Base-by-base conservation (phyloP, 1,140 invertebrate species). In the Drosophila parabipectinata region DNA sequence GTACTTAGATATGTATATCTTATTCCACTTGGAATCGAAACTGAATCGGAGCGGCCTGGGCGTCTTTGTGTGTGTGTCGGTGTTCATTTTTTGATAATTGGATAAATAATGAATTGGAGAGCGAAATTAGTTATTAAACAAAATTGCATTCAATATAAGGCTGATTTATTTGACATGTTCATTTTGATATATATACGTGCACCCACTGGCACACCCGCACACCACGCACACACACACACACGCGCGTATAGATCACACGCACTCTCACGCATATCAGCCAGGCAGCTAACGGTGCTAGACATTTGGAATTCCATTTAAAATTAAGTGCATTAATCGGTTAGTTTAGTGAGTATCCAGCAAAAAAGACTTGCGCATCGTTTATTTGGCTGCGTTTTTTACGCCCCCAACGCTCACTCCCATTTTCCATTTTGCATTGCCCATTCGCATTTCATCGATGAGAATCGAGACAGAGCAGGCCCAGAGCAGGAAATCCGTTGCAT, bases 121-220 rank as follows among this genome's bases (percentile, higher is more conserved):
- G 47, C 63, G 45, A 81, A 78, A 87, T 85, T 85, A 85, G 82
- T 85, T 84, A 58, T 73, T 60, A 83, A 61, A 71, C 50, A 71
- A 85, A 77, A 77, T 81, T 87, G 82, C 74, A 85, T 85, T 85
- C 74, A 82, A 85, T 75, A 85, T 85, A 85, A 85, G 82, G 82
- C 82, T 85, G 82, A 85, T 85, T 85, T 85, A 85, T 85, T 85
- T 85, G 82, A 85, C 82, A 80, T 71, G 82, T 87, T 84, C 81
- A 75, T 84, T 84, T 84, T 79, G 71, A 76, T 84, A 79, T 61
- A 55, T 47, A 56, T 47, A 37, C 34, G 34, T 37, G 34, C 34
- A 74, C 66, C 37, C 50, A 39, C 66, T 44, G 41, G 12, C 44
- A 18, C 37, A 53, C 59, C 51, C 74, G 57, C 62, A 48, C 45